A percentile compares a stretch with the other conserved stretches of the same genome.
Evolutionary conservation across 2,888 invertebrate genomes (phyloP).

Genomic region (Cremastinae sp.): DNA sequence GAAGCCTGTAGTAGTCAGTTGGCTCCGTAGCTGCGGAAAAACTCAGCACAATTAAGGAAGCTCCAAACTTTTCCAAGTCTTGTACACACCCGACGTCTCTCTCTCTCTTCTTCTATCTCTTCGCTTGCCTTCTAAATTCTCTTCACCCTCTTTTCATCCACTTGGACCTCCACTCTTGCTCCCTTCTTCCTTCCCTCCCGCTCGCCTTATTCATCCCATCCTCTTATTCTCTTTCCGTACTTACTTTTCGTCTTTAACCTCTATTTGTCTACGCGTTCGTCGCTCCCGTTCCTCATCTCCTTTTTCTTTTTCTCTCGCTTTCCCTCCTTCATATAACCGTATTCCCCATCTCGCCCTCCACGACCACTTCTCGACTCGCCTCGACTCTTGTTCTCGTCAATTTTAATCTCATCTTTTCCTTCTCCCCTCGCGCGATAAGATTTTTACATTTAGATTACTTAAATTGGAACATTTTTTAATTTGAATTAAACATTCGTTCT

Average conservation of each 20-base stretch:
- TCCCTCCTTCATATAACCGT: too few species aligned
- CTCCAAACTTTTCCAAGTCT: slow-evolving; percentile 64
- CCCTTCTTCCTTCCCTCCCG: too few species aligned
- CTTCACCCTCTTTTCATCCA: slow-evolving; percentile 35
- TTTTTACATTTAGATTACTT: too few species aligned
- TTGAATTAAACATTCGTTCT: too few species aligned
- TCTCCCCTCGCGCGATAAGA: too few species aligned
- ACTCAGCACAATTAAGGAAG: slow-evolving; percentile 64
- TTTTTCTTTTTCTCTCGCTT: slow-evolving; percentile 3
- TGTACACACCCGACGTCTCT: slow-evolving; percentile 46
- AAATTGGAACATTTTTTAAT: too few species aligned
- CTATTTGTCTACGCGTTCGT: slow-evolving; percentile 38
- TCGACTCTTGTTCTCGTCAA: too few species aligned
- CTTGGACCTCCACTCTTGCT: slow-evolving; percentile 25
- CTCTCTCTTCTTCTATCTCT: slow-evolving; percentile 56
- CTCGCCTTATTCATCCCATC: slow-evolving; percentile 16
- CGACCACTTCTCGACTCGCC: too few species aligned
- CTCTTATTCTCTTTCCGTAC: slow-evolving; percentile 3
- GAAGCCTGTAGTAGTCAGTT: slow-evolving; percentile 41
- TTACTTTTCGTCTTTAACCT: slow-evolving; percentile 43
- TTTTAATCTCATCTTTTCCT: too few species aligned
- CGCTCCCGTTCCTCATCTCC: neutral
- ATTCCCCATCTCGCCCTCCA: too few species aligned
- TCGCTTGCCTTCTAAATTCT: slow-evolving; percentile 64
- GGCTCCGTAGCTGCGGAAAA: slow-evolving; percentile 43